Evolutionary conservation across 2,797 vertebrate genomes (phyloP).

Genomic region (Pipistrellus pygmaeus): DNA sequence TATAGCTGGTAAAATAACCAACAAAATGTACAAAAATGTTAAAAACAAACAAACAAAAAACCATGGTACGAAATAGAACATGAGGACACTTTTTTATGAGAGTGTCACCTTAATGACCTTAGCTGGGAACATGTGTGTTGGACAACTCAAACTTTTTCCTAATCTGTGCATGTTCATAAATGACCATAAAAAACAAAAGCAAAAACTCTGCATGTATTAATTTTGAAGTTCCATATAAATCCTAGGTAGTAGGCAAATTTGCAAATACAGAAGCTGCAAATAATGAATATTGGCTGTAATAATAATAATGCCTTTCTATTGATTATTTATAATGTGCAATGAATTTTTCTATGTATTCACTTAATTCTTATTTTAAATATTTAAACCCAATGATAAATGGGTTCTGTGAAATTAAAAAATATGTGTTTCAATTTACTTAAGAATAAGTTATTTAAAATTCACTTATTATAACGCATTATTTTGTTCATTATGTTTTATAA

Average conservation of each 20-base stretch:
- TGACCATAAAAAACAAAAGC: not conserved
- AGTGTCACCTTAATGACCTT: not conserved
- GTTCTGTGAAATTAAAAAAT: conserved; percentile 45
- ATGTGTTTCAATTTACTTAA: not conserved
- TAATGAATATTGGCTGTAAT: not conserved
- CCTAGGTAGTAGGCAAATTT: not conserved
- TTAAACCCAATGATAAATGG: not conserved
- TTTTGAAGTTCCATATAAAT: not conserved
- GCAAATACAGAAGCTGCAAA: not conserved
- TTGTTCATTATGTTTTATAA: not conserved
- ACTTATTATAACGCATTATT: not conserved
- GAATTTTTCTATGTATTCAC: not conserved
- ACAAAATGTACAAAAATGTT: not conserved
- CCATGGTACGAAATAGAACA: not conserved
- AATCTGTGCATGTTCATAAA: not conserved
- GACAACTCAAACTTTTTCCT: not conserved
- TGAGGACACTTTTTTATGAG: not conserved
- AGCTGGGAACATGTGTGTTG: not conserved
- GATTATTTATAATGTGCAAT: not conserved
- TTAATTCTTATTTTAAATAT: conserved; percentile 15
- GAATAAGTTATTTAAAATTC: not conserved
- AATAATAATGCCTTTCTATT: not conserved
- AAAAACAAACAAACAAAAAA: not conserved
- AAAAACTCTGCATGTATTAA: not conserved
- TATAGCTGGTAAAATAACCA: not conserved